These are phyloP conservation scores for Epirrita christyi DNA, from an alignment of 2,888 invertebrate genomes.

Conservation along the genomic window DNA sequence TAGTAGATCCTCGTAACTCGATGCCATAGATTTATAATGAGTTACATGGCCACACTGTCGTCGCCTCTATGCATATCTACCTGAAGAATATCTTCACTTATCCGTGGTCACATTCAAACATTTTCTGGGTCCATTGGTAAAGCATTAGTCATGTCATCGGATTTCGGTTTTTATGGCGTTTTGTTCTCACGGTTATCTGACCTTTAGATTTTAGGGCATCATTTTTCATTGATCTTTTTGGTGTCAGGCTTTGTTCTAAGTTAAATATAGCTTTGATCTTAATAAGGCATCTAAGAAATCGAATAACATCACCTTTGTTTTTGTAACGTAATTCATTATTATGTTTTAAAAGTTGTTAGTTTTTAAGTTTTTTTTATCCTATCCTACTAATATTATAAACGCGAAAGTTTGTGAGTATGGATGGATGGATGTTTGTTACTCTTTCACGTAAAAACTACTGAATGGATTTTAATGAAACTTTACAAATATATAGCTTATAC, in stretches of 20 bases:
- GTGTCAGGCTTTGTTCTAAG: slow-evolving; percentile 24
- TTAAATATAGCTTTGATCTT: slow-evolving; percentile 19
- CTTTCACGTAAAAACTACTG: too few species aligned
- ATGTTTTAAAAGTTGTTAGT: too few species aligned
- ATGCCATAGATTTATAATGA: slow-evolving; percentile 31
- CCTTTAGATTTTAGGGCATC: slow-evolving; percentile 32
- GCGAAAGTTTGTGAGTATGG: too few species aligned
- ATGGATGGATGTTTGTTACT: too few species aligned
- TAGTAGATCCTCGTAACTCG: slow-evolving; percentile 20
- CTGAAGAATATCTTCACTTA: slow-evolving; percentile 15
- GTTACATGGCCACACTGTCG: slow-evolving; percentile 21
- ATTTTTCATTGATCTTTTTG: slow-evolving; percentile 30
- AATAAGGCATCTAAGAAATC: not conserved
- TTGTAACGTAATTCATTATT: too few species aligned
- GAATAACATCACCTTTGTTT: too few species aligned
- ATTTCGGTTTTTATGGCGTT: slow-evolving; percentile 34
- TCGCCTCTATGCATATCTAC: slow-evolving; percentile 24
- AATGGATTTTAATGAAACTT: too few species aligned
- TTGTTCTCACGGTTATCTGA: slow-evolving; percentile 40
- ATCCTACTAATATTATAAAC: too few species aligned
- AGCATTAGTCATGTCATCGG: slow-evolving; percentile 42
- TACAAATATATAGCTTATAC: too few species aligned
- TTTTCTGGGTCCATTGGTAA: slow-evolving; percentile 20
- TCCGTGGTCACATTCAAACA: slow-evolving; percentile 21
- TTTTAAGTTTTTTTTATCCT: too few species aligned